Evolutionary conservation across 2,797 vertebrate species (phyloP).

Genomic region (Hoplostethus mediterraneus): DNA sequence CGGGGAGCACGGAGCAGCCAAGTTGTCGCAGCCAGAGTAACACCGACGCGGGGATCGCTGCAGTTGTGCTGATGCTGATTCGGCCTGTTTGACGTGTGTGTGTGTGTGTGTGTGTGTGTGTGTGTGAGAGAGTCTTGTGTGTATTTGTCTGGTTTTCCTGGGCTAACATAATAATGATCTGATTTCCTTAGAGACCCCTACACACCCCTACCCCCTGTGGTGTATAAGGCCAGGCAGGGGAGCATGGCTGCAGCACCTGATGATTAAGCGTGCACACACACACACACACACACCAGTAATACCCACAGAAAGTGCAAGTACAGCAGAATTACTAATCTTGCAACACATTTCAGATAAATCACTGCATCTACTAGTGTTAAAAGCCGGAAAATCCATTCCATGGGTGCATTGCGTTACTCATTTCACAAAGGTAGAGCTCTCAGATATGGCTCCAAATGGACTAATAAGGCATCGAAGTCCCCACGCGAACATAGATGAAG

Average conservation of each 20-base stretch:
- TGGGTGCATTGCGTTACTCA: slow-evolving; percentile 65
- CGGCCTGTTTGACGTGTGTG: neutral
- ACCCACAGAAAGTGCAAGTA: slow-evolving; percentile 52
- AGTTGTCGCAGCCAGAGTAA: neutral
- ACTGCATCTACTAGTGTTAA: slow-evolving; percentile 37
- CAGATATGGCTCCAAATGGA: slow-evolving; percentile 44
- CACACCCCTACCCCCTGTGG: neutral
- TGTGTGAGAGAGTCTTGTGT: neutral
- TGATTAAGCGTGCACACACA: slow-evolving; percentile 53
- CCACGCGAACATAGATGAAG: slow-evolving; percentile 32
- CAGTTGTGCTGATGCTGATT: neutral
- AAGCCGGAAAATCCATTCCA: slow-evolving; percentile 45
- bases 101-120: neutral
- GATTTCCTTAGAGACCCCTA: slow-evolving; percentile 37
- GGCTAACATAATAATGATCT: slow-evolving; percentile 29
- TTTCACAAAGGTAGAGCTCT: slow-evolving; percentile 29
- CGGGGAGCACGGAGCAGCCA: slow-evolving; percentile 13
- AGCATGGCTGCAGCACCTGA: slow-evolving; percentile 21
- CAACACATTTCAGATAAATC: slow-evolving; percentile 57
- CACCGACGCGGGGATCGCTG: neutral
- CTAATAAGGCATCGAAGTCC: slow-evolving; percentile 50
- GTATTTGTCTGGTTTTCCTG: slow-evolving; percentile 18
- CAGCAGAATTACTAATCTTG: slow-evolving; percentile 67
- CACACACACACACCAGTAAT: slow-evolving; percentile 25
- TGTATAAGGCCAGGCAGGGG: slow-evolving; percentile 1